Conservation (phyloP, 2,113 vertebrate genomes). For the Poeciliopsis prolifica region DNA sequence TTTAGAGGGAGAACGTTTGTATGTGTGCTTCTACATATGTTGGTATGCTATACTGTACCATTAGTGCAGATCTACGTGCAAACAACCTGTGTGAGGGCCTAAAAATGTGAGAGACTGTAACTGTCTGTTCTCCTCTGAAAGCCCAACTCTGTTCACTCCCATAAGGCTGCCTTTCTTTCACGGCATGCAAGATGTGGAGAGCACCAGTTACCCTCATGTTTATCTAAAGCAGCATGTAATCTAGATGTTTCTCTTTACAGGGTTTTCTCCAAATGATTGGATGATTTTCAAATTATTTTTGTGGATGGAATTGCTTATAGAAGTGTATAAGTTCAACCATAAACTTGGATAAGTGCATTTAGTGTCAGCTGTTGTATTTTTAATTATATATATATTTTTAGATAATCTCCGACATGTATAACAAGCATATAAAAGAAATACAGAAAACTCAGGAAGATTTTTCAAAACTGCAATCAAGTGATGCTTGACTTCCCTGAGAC, state of each 20-base stretch:
- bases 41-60: conserved; percentile 24
- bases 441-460: not conserved
- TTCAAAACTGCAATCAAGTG: conserved; percentile 20
- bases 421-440: not conserved
- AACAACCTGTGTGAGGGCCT: conserved; percentile 63
- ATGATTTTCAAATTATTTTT: conserved; percentile 41
- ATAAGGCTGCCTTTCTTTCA: conserved; percentile 76
- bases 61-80: conserved; percentile 59
- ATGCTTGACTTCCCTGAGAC: conserved; percentile 22
- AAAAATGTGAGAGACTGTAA: conserved; percentile 59
- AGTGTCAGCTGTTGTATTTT: not conserved
- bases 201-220: conserved; percentile 70
- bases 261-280: conserved; percentile 40
- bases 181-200: conserved; percentile 46
- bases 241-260: conserved; percentile 49
- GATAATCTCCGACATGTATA: not conserved
- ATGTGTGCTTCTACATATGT: conserved; percentile 2
- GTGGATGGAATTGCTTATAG: conserved; percentile 8
- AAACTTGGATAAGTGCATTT: not conserved
- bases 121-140: conserved; percentile 71
- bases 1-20: conserved; percentile 17
- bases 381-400: not conserved
- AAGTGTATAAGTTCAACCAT: not conserved
- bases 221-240: conserved; percentile 64
- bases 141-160: conserved; percentile 69